Conservation (phyloP, 2,113 vertebrate genomes). For the Naja naja region DNA sequence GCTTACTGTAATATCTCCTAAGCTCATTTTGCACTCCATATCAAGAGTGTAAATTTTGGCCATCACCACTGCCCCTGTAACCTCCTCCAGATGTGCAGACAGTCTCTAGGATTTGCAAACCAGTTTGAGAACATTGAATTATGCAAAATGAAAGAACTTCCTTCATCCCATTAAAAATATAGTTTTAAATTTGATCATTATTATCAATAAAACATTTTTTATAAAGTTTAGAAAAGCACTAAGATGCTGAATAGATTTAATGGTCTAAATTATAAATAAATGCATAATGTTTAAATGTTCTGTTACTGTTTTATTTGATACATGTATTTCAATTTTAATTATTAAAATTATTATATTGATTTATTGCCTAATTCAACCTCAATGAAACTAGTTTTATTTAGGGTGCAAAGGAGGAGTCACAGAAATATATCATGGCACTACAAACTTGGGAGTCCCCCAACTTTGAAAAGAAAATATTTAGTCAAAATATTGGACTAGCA, state of each 20-base stretch:
- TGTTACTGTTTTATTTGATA: neutral
- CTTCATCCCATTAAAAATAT: neutral
- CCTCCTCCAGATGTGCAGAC: neutral
- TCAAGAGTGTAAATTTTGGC: neutral
- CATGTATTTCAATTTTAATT: neutral
- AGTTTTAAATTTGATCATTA: neutral
- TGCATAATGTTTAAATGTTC: neutral
- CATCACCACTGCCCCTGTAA: neutral
- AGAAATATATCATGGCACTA: neutral
- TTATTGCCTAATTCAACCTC: neutral
- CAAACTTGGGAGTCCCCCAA: neutral
- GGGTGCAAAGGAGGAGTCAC: neutral
- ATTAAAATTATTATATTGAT: neutral
- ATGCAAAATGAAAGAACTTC: neutral
- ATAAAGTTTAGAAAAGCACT: neutral
- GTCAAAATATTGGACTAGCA: neutral
- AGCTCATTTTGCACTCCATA: neutral
- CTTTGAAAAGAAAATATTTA: neutral
- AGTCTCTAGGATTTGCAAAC: neutral
- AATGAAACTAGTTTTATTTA: neutral
- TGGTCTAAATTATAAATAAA: neutral
- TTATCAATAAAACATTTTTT: neutral
- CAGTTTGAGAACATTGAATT: neutral
- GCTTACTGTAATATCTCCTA: neutral
- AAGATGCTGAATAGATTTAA: neutral